Evolutionary conservation across 2,888 invertebrate genomes (phyloP).

Genomic region (Hirtodrosophila duncani): DNA sequence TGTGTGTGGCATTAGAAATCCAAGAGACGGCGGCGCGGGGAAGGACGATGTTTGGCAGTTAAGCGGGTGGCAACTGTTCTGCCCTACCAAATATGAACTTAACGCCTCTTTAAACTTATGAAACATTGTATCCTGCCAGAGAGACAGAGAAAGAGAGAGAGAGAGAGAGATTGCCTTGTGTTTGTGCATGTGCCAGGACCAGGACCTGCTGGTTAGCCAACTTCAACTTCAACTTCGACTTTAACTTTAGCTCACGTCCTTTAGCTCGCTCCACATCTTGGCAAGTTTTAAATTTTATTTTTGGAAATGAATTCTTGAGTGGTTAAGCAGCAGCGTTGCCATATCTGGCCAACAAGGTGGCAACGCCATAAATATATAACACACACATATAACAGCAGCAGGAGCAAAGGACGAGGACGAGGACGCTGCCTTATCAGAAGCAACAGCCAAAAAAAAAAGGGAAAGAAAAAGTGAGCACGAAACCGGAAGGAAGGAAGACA

Average conservation of each 20-base stretch:
- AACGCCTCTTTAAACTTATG: conserved; percentile 66
- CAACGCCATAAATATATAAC: conserved; percentile 9
- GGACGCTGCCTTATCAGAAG: conserved; percentile 51
- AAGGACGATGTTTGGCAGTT: too few relatives aligned
- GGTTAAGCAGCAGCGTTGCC: conserved; percentile 16
- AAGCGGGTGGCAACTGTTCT: conserved; percentile 5
- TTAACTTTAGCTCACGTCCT: too few relatives aligned
- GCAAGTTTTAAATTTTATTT: conserved; percentile 29
- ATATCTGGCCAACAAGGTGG: conserved; percentile 12
- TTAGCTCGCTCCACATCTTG: conserved; percentile 1
- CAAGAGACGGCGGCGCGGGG: too few relatives aligned
- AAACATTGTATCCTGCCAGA: conserved; percentile 54
- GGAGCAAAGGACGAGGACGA: neutral
- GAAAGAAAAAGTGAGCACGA: conserved; percentile 41
- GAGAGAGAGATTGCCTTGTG: too few relatives aligned
- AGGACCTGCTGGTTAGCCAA: neutral
- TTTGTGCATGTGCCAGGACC: conserved; percentile 7
- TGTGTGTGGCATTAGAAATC: too few relatives aligned
- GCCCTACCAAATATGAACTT: conserved; percentile 54
- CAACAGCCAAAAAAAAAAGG: conserved; percentile 16
- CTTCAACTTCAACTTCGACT: neutral
- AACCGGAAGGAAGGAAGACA: conserved; percentile 73
- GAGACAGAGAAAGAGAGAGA: neutral
- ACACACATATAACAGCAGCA: too few relatives aligned
- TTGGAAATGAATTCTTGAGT: conserved; percentile 28